These are phyloP conservation scores for Falco columbarius DNA, from an alignment of 2,797 vertebrate genomes.

Conservation along the genomic window DNA sequence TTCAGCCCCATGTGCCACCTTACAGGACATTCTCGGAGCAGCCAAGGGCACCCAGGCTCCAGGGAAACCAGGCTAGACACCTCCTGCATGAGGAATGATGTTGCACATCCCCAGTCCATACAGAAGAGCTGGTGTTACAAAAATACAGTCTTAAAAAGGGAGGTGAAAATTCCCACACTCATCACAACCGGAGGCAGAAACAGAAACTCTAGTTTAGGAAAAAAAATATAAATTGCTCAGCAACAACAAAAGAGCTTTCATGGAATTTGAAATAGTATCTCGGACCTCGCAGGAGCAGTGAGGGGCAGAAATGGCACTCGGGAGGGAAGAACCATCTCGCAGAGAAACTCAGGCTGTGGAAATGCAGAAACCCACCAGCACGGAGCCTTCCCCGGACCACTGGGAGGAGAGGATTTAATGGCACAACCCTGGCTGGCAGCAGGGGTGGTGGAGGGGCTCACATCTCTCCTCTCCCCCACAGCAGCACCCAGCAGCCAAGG, in stretches of 20 bases:
- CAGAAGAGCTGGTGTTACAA: background rate
- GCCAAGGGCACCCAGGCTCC: background rate
- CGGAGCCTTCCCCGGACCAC: background rate
- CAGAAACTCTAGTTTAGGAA: background rate
- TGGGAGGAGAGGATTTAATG: background rate
- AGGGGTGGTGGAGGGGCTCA: background rate
- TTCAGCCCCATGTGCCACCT: background rate
- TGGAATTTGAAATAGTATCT: slow-evolving; percentile 19
- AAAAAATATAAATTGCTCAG: background rate
- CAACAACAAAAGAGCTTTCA: slow-evolving; percentile 45
- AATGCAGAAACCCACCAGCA: background rate
- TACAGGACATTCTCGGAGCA: background rate
- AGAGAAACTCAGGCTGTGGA: background rate
- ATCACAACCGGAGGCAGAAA: background rate
- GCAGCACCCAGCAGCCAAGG: background rate
- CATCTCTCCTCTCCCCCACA: background rate
- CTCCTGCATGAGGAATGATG: background rate
- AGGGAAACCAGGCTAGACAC: background rate
- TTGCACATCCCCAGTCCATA: background rate
- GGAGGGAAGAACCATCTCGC: background rate
- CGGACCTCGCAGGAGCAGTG: background rate
- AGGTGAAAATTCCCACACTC: slow-evolving; percentile 6
- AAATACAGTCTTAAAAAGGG: background rate
- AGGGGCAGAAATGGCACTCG: background rate
- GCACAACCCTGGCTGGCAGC: background rate